Base-by-base conservation (phyloP, 2,797 vertebrate genomes). In the Argya squamiceps region DNA sequence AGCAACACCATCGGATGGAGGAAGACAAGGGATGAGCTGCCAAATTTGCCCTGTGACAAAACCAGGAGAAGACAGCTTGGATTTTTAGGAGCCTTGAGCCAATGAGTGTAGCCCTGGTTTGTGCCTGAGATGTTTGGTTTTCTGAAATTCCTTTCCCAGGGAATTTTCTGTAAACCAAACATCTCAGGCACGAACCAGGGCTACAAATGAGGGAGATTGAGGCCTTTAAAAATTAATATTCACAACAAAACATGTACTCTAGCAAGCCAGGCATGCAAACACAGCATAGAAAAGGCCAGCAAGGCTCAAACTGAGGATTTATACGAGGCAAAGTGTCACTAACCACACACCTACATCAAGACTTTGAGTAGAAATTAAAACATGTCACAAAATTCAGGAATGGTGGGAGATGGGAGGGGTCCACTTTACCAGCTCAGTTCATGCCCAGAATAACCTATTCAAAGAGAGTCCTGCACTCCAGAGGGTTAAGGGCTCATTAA, bases 401-500 rank as follows among this genome's bases (percentile, higher is more conserved):
- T 60, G 87, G 64, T 58, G 69, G 5, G 14, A 92, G 43, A 62
- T 5, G 2, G 47, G 53, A 85, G 58, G 80, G 41, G 12, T 82
- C 65, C 80, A 65, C 95, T 97, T 97, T 96, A 96, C 97, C 93
- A 32, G 86, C 88, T 92, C 29, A 18, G 76, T 63, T 94, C 96
- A 97, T 97, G 97, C 98, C 96, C 96, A 96, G 97, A 93, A 97
- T 96, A 93, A 96, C 90, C 96, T 97, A 97, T 92, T 97, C 92
- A 95, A 94, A 96, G 78, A 96, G 97, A 95, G 96, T 96, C 97
- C 97, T 98, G 91, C 56, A 92, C 96, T 97, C 94, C 93, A 84
- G 92, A 96, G 84, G 90, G 97, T 96, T 96, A 96, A 91, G 94
- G 67, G 92, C 97, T 96, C 80, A 55, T 96, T 92, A 87, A 96